Base-by-base conservation (phyloP, 2,888 invertebrate species). In the Mylabris sibirica region DNA sequence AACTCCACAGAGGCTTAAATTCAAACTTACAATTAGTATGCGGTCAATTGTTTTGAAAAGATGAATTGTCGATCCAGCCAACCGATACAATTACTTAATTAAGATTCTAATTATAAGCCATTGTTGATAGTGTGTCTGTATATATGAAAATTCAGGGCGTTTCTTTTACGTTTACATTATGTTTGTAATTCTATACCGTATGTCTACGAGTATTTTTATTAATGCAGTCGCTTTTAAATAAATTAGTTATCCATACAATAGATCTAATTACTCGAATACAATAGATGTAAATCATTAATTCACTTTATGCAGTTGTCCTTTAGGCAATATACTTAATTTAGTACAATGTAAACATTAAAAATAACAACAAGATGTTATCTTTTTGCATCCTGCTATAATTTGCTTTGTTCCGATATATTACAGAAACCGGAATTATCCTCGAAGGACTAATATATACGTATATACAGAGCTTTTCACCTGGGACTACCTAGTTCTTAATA, bases 241-340 rank as follows among this genome's bases (percentile, higher is more conserved):
- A 57, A 30, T 30, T 30, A 30, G 30, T 30, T 30, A 30, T 30
- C 30, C 14, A 12, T n/a, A 57, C 26, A 24, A 57, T 26, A 57
- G 24, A 44, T 44, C n/a, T 57, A 57, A 57, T 57, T 57, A 26
- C 6, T 24, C n/a, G 57, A 57, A 24, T 49, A 49, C 57, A 57
- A 57, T 57, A 24, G n/a, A 26, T 26, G 26, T 57, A n/a, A 57
- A 57, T 57, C n/a, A 57, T 57, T 26, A 57, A 57, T 57, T 57
- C 6, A 57, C 57, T 57, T 57, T 26, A 14, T 57, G 24, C 57
- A 57, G 2, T 14, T 5, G 57, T 6, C 57, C 57, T 57, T 57
- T 26, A 57, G 26, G 57, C 57, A 12, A 14, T 30, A 24, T 14
- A 57, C 24, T 24, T 57, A 57, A 57, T 57, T 57, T n/a, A 14